These are phyloP conservation scores for Vanessa cardui DNA, from an alignment of 2,888 invertebrate species.

Conservation along the genomic window DNA sequence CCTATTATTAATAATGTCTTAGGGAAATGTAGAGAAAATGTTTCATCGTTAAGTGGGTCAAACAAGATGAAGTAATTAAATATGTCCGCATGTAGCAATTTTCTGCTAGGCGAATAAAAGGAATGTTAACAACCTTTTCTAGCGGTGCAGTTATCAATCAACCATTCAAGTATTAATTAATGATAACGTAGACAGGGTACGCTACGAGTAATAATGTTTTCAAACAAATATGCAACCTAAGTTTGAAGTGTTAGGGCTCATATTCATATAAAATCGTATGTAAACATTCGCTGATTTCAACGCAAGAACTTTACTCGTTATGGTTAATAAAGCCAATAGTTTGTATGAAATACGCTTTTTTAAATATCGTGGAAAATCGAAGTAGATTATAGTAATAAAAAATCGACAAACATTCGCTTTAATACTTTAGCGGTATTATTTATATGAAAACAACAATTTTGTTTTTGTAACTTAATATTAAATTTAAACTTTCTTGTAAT, in stretches of 20 bases:
- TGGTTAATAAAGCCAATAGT: neutral
- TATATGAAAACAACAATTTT: too few relatives aligned
- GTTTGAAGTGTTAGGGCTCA: neutral
- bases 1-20: neutral
- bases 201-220: constrained; percentile 7
- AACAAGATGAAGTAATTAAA: constrained; percentile 28
- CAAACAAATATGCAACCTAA: constrained; percentile 5
- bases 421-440: too few relatives aligned
- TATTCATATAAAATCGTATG: neutral
- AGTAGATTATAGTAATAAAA: neutral
- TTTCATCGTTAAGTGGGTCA: constrained; percentile 27
- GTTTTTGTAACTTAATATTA: too few relatives aligned
- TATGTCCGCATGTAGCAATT: constrained; percentile 26
- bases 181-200: constrained; percentile 19
- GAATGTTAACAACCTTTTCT: constrained; percentile 37
- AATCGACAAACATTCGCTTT: neutral
- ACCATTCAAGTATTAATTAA: constrained; percentile 36
- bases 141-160: constrained; percentile 36
- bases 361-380: neutral
- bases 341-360: constrained; percentile 2
- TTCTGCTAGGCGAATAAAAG: constrained; percentile 30
- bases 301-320: neutral
- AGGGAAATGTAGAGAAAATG: constrained; percentile 19
- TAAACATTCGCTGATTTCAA: neutral
- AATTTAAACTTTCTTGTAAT: too few relatives aligned